Percentiles rank a stretch among this genome's conserved stretches.
Conservation (phyloP, 2,888 invertebrate genomes). For the Exephanes ischioxanthus region DNA sequence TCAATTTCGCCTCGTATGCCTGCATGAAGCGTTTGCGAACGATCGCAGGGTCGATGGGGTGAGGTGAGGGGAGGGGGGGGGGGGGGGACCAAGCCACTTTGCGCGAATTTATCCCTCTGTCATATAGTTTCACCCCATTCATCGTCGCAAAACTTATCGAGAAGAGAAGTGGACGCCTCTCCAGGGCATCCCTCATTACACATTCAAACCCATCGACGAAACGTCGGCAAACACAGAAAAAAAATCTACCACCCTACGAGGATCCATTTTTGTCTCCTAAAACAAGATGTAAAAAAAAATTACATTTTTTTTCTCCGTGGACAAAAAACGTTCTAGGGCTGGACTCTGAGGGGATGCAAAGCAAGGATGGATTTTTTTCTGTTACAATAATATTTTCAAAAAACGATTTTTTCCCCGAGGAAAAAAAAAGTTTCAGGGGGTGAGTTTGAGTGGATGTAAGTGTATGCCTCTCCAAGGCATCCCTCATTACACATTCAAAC, state of each 20-base stretch:
- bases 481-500: constrained; percentile 60
- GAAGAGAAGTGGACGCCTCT: constrained; percentile 35
- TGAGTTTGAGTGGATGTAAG: not conserved
- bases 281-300: constrained; percentile 27
- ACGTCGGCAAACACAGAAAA: constrained; percentile 39
- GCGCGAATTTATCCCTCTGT: constrained; percentile 59
- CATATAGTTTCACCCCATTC: constrained; percentile 49
- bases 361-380: not conserved
- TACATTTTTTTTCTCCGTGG: not conserved
- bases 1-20: constrained; percentile 67
- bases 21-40: constrained; percentile 43
- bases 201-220: constrained; percentile 58
- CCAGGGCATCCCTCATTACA: constrained; percentile 47
- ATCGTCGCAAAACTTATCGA: constrained; percentile 23
- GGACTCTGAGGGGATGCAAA: constrained; percentile 2
- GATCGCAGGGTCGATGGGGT: constrained; percentile 24
- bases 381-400: not conserved
- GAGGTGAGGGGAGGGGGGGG: not conserved
- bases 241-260: constrained; percentile 3
- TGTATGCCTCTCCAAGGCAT: constrained; percentile 30
- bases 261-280: constrained; percentile 34
- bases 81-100: constrained; percentile 45
- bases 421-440: not conserved
- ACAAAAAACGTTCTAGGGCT: constrained; percentile 24
- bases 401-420: not conserved